Conservation (phyloP, 2,888 invertebrate genomes). For the Drosophila picticornis region DNA sequence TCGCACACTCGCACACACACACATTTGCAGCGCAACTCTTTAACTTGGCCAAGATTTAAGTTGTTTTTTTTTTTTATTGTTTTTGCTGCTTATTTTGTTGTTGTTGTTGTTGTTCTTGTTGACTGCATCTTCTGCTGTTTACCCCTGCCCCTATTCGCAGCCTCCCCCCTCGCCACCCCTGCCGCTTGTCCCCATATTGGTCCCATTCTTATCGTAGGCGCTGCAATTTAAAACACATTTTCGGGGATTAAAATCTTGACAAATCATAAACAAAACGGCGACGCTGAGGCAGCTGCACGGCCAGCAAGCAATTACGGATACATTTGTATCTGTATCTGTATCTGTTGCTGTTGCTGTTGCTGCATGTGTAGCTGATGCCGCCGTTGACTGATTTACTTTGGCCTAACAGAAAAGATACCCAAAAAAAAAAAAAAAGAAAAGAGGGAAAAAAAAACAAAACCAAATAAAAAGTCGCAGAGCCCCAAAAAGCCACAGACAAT, state of each 20-base stretch:
- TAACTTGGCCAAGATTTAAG: constrained; percentile 30
- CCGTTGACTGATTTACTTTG: constrained; percentile 57
- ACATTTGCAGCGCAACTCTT: constrained; percentile 38
- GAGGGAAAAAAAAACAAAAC: constrained; percentile 3
- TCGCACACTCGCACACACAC: neutral
- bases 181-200: constrained; percentile 1
- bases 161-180: neutral
- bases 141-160: neutral
- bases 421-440: neutral
- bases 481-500: constrained; percentile 41
- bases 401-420: constrained; percentile 33
- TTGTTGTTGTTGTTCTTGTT: constrained; percentile 1
- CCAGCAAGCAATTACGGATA: constrained; percentile 52
- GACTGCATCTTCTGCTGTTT: constrained; percentile 8
- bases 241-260: constrained; percentile 70
- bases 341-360: constrained; percentile 24
- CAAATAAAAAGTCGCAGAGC: constrained; percentile 15
- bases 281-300: constrained; percentile 40
- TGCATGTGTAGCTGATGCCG: constrained; percentile 16
- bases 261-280: constrained; percentile 77
- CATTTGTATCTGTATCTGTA: constrained; percentile 49
- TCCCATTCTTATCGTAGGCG: constrained; percentile 57
- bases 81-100: no score
- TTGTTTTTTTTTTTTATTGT: constrained; percentile 4
- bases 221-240: constrained; percentile 76